A percentile compares a stretch with the other conserved stretches of the same genome.
Conservation (phyloP, 2,113 vertebrate species). For the Lucifuga dentata region DNA sequence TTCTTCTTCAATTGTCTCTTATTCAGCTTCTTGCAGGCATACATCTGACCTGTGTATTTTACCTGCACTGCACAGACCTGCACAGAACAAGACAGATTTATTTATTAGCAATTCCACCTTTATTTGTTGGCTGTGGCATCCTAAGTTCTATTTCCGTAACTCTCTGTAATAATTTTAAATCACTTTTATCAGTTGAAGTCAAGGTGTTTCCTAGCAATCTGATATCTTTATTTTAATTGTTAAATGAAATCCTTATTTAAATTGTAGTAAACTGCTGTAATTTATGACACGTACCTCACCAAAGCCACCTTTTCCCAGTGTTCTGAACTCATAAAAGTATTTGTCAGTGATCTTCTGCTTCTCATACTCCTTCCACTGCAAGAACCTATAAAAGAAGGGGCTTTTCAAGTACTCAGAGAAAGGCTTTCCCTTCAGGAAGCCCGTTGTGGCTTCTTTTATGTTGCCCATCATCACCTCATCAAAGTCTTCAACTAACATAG, state of each 20-base stretch:
- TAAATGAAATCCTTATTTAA: not conserved
- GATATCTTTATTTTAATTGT: not conserved
- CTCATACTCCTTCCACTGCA: constrained; percentile 94
- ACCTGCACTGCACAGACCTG: constrained; percentile 94
- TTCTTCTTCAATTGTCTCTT: constrained; percentile 93
- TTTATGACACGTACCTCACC: constrained; percentile 86
- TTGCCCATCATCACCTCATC: constrained; percentile 68
- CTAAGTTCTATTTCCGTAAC: not conserved
- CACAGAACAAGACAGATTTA: not conserved
- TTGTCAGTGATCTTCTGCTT: constrained; percentile 87
- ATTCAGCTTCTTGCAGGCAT: constrained; percentile 94
- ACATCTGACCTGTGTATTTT: constrained; percentile 93
- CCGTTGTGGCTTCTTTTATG: constrained; percentile 80
- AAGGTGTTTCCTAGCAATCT: not conserved
- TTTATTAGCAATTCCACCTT: not conserved
- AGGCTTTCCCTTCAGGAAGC: constrained; percentile 86
- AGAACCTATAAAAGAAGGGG: constrained; percentile 86
- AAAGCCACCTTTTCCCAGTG: constrained; percentile 92
- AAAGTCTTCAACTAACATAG: constrained; percentile 78
- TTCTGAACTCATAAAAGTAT: constrained; percentile 91
- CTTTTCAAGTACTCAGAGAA: constrained; percentile 89
- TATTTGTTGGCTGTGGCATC: not conserved
- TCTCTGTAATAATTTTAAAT: no score
- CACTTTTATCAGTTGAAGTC: not conserved
- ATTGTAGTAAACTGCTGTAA: not conserved